Conservation (phyloP, 1,140 invertebrate genomes). For the Lycorma delicatula region DNA sequence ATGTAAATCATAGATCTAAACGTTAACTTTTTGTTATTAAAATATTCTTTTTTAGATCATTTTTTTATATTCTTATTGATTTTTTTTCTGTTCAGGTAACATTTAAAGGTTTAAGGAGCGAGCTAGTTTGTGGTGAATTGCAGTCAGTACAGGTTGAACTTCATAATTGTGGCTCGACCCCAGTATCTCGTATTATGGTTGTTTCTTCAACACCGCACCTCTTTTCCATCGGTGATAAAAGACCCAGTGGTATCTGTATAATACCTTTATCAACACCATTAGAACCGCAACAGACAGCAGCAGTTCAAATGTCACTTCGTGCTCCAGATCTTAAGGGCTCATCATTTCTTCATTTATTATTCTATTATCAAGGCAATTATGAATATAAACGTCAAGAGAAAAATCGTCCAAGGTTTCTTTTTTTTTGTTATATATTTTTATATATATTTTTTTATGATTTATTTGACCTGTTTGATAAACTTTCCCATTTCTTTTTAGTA, state of each 20-base stretch:
- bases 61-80: no score
- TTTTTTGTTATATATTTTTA: no score
- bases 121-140: conserved; percentile 65
- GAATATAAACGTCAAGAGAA: conserved; percentile 33
- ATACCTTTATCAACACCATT: conserved; percentile 26
- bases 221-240: conserved; percentile 46
- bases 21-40: no score
- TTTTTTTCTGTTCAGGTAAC: conserved; percentile 44
- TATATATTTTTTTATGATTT: no score
- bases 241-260: conserved; percentile 23
- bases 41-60: no score
- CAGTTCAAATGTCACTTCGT: conserved; percentile 13
- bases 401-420: background rate
- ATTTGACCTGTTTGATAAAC: no score
- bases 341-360: conserved; percentile 55
- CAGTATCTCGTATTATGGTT: conserved; percentile 54
- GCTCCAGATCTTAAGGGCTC: conserved; percentile 44
- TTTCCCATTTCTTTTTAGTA: no score
- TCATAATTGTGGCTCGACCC: conserved; percentile 56
- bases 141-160: conserved; percentile 56
- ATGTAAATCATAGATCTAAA: no score
- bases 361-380: conserved; percentile 58
- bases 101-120: conserved; percentile 56
- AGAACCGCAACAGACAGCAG: background rate
- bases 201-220: conserved; percentile 59